A percentile compares a stretch with the other conserved stretches of the same genome.
These are phyloP conservation scores for Caprella mutica DNA, from an alignment of 2,888 invertebrate species.

Conservation along the genomic window DNA sequence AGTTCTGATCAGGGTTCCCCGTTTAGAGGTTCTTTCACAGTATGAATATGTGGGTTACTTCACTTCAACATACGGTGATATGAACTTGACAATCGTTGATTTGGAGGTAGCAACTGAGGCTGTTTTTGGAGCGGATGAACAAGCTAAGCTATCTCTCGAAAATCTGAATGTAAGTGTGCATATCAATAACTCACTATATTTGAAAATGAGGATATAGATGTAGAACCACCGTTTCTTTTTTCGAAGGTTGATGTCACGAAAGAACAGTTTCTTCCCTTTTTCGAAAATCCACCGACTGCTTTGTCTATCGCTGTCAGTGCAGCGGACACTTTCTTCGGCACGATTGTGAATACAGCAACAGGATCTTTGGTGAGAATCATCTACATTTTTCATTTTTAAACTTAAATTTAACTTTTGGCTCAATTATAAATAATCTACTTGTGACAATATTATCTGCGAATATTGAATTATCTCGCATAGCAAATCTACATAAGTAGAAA, in stretches of 20 bases:
- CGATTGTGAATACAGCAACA: background rate
- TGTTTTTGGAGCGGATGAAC: too few species aligned
- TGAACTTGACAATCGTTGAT: conserved; percentile 9
- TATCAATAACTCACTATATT: conserved; percentile 19
- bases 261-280: background rate
- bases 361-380: background rate
- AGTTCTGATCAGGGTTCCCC: conserved; percentile 10
- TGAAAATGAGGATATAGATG: conserved; percentile 13
- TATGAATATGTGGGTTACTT: conserved; percentile 11
- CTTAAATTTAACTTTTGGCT: too few species aligned
- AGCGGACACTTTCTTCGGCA: conserved; percentile 9
- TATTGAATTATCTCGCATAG: too few species aligned
- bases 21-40: background rate
- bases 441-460: too few species aligned
- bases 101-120: background rate
- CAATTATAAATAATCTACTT: too few species aligned
- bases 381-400: too few species aligned
- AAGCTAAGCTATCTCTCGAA: too few species aligned
- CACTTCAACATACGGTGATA: background rate
- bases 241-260: conserved; percentile 4
- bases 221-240: background rate
- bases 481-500: too few species aligned
- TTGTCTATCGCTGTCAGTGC: background rate
- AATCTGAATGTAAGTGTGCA: too few species aligned
- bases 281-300: background rate